Base-by-base conservation (phyloP, 2,888 invertebrate species). In the Galerucella calmariensis region DNA sequence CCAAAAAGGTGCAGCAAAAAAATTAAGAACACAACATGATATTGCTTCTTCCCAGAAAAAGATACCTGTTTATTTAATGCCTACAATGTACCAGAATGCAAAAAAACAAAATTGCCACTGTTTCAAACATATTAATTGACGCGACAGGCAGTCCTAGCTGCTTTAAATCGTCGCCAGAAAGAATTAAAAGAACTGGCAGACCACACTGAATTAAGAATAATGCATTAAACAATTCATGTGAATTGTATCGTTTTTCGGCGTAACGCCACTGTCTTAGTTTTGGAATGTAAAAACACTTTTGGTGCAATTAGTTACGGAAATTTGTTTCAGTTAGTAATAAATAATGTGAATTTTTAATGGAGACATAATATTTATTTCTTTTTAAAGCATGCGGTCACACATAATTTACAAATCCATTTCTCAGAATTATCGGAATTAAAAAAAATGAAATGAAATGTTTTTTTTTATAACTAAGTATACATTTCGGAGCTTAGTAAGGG, bases 281-380 rank as follows among this genome's bases (percentile, higher is more conserved):
- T 35, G 35, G 35, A 35, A 61, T 61, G 61, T 35, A 27, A 35
- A 35, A 61, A 10, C n/a, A 27, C 4, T 35, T 61, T 61, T 35
- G 35, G 6, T 35, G 2, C 61, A 14, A 14, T 61, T 61, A 35
- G 61, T 61, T n/a, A 61, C 61, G 61, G 61, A 12, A 35, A 35
- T 61, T 61, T 61, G 61, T 27, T 61, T 61, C 35, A 35, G 61
- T 61, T 35, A 14, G 14, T 61, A 35, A 61, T 61, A 61, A 61
- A 61, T 61, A 35, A n/a, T 27, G 20, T 56, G 3, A 20, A 56
- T 56, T 56, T 56, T 56, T 20, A 20, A 56, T 56, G 56, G 56
- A 56, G 56, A 56, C 56, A 11, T 56, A 56, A 56, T 56, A 56
- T 56, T 56, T 56, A 56, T 16, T 56, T 56, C 56, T 20, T 56